These are phyloP conservation scores for Philereme transversata DNA, from an alignment of 2,888 invertebrate species.

Conservation along the genomic window DNA sequence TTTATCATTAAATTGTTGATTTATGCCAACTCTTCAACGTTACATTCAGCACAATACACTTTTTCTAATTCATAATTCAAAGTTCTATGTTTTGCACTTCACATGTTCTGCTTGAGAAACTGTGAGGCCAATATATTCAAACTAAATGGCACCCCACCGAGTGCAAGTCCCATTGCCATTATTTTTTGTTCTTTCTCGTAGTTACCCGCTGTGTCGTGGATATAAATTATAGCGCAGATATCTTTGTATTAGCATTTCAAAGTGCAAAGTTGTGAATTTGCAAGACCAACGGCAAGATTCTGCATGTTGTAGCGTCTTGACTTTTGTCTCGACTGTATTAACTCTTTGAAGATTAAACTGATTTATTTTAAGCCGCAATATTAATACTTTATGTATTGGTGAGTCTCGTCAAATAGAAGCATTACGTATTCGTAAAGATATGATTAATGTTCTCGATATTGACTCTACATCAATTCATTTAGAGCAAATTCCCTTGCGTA, in stretches of 20 bases:
- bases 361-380: no score
- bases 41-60: background rate
- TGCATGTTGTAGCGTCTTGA: constrained; percentile 5
- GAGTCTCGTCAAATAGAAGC: no score
- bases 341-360: no score
- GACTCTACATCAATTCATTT: background rate
- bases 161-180: constrained; percentile 36
- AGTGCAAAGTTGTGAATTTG: constrained; percentile 32
- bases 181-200: constrained; percentile 40
- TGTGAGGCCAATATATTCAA: constrained; percentile 32
- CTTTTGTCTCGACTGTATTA: background rate
- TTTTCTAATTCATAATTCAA: constrained; percentile 16
- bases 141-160: constrained; percentile 46
- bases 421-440: background rate
- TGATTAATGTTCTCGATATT: background rate
- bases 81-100: constrained; percentile 28
- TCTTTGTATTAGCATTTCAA: constrained; percentile 41
- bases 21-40: no score
- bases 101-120: constrained; percentile 16
- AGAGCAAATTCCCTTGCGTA: background rate
- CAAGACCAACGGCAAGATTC: constrained; percentile 23
- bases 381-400: no score
- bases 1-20: background rate
- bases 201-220: constrained; percentile 61
- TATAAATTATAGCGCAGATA: constrained; percentile 55